These are phyloP conservation scores for Camponotus pennsylvanicus DNA, from an alignment of 1,140 invertebrate genomes.

Conservation along the genomic window DNA sequence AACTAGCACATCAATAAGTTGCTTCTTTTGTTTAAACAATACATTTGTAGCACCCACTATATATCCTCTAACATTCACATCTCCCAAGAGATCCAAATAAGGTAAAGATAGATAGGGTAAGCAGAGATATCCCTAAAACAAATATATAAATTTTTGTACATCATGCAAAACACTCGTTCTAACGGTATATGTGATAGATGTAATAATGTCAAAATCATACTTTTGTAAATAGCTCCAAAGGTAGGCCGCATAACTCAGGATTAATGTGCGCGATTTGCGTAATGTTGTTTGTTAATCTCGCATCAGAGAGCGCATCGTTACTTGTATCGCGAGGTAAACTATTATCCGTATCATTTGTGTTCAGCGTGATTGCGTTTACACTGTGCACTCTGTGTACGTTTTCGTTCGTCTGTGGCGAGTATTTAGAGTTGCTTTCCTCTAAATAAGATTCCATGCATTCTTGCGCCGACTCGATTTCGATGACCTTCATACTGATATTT, in stretches of 20 bases:
- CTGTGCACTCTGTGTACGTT: slow-evolving; percentile 82
- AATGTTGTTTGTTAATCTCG: slow-evolving; percentile 85
- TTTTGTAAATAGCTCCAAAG: slow-evolving; percentile 95
- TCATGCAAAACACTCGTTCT: not conserved
- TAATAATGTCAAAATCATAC: slow-evolving; percentile 78
- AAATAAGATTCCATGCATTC: slow-evolving; percentile 75
- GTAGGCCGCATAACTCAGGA: slow-evolving; percentile 93
- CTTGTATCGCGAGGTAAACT: slow-evolving; percentile 88
- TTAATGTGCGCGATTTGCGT: slow-evolving; percentile 88
- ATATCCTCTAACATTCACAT: slow-evolving; percentile 96
- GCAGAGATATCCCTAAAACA: slow-evolving; percentile 94
- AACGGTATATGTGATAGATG: not conserved
- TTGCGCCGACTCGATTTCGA: slow-evolving; percentile 75
- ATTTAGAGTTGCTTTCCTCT: slow-evolving; percentile 70
- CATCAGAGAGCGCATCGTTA: slow-evolving; percentile 88
- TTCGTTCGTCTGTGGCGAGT: slow-evolving; percentile 73
- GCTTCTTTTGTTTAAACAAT: slow-evolving; percentile 97
- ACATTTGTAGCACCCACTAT: slow-evolving; percentile 99
- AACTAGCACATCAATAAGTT: slow-evolving; percentile 96
- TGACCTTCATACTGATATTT: slow-evolving; percentile 73
- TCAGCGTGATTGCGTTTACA: slow-evolving; percentile 81
- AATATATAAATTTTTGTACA: not conserved
- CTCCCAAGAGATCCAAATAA: slow-evolving; percentile 96
- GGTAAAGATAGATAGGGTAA: slow-evolving; percentile 98
- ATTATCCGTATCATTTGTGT: slow-evolving; percentile 83